Evolutionary conservation across 2,797 vertebrate species (phyloP).

Genomic region (Sebastes trivittatus): DNA sequence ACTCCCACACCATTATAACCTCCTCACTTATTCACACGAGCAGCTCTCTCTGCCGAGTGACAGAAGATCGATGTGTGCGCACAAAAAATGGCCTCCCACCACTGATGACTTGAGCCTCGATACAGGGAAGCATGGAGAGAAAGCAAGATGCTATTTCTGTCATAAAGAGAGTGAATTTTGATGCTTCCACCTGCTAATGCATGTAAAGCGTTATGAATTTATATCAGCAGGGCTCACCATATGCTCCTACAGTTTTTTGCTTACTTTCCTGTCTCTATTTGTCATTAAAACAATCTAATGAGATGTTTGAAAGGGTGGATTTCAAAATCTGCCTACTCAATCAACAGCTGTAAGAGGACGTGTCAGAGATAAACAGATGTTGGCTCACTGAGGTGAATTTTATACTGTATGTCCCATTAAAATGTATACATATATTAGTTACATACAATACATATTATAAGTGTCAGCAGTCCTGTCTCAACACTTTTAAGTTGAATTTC

Average conservation of each 20-base stretch:
- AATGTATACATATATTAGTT: constrained; percentile 18
- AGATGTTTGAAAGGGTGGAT: neutral
- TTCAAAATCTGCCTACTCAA: neutral
- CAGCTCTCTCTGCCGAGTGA: neutral
- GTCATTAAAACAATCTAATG: neutral
- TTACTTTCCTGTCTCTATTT: neutral
- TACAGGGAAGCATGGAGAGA: neutral
- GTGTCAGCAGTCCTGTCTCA: neutral
- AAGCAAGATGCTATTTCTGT: neutral
- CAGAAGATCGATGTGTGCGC: neutral
- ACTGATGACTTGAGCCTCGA: neutral
- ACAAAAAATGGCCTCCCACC: neutral
- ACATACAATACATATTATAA: constrained; percentile 13
- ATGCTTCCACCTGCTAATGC: neutral
- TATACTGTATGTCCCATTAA: neutral
- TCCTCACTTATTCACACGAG: neutral
- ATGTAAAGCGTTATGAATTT: neutral
- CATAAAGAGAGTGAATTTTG: neutral
- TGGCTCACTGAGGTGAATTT: constrained; percentile 5
- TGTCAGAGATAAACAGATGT: constrained; percentile 16
- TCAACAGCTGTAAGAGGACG: neutral
- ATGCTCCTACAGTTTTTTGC: neutral
- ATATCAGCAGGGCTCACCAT: neutral
- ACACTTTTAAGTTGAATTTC: neutral
- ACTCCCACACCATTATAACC: neutral